Evolutionary conservation across 2,797 vertebrate species (phyloP), one percentile per base, ranked within the genome.

Genomic region (Bradypodion pumilum): DNA sequence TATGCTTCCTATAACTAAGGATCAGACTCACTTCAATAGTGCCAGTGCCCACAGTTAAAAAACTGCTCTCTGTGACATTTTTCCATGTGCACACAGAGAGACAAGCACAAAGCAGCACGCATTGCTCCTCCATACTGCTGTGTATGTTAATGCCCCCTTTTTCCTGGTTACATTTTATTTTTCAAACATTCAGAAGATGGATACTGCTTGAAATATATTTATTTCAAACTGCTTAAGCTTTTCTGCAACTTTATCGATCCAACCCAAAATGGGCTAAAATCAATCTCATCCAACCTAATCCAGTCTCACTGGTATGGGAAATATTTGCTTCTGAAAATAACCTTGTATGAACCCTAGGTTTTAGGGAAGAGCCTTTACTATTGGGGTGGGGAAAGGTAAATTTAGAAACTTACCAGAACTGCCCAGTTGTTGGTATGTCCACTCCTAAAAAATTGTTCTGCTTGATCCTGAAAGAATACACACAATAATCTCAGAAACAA

Each of bases 371-470:
- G 49, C 1, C 35, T 35, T 46, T 74, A n/a, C 12, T 56, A 19
- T 19, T 19, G 27, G 27, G 46, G 52, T 74, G 1, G 8, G n/a
- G 5, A 37, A 19, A 56, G 4, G 65, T 59, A 69, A 42, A 42
- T 69, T 35, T 27, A 9, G 85, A 75, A n/a, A 90, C 98, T 97
- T 94, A 99, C 99, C 96, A 99, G 92, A 82, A 99, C 98, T 1
- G 98, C 98, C 98, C 98, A 99, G 94, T 99, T 99, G 89, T 99
- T 99, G 15, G 98, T 99, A 82, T 99, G 99, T 9, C 97, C 97
- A 83, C 98, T 99, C 96, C 94, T 97, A 86, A 99, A 98, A 91
- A 99, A 97, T 66, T 98, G 96, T 3, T 96, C 95, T 2, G 96
- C 96, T 94, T 76, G 95, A 92, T 97, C 97, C 95, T 94, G 77